Conservation (phyloP, 2,888 invertebrate species). For the Chamaedrilus cognettii region DNA sequence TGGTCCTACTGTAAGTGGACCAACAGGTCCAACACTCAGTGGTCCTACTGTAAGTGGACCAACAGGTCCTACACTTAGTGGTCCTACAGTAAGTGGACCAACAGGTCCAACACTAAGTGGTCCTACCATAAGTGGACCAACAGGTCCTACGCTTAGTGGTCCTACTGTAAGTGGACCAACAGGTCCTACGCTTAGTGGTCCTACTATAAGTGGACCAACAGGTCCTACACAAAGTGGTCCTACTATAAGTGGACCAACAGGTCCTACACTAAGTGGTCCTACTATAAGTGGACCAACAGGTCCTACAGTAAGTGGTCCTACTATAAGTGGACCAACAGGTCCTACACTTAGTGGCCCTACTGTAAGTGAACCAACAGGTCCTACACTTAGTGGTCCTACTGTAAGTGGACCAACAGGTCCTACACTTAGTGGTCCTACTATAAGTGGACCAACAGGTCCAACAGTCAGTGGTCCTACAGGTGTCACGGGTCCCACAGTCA, state of each 20-base stretch:
- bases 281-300: too few relatives aligned
- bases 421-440: too few relatives aligned
- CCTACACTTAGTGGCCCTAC: too few relatives aligned
- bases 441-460: too few relatives aligned
- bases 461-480: too few relatives aligned
- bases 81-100: slow-evolving; percentile 1
- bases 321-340: too few relatives aligned
- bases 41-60: background rate
- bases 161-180: background rate
- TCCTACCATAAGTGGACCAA: background rate
- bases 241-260: background rate
- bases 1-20: background rate
- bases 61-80: background rate
- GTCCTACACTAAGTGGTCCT: too few relatives aligned
- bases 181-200: background rate
- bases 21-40: background rate
- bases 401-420: too few relatives aligned
- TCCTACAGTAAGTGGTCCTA: too few relatives aligned
- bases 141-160: slow-evolving; percentile 1
- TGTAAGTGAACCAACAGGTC: too few relatives aligned
- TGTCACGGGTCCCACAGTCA: too few relatives aligned
- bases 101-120: background rate
- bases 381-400: too few relatives aligned
- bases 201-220: background rate
- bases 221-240: background rate